A percentile compares a stretch with the other conserved stretches of the same genome.
These are phyloP conservation scores for Numenius arquata DNA, from an alignment of 2,113 vertebrate genomes.

Conservation along the genomic window DNA sequence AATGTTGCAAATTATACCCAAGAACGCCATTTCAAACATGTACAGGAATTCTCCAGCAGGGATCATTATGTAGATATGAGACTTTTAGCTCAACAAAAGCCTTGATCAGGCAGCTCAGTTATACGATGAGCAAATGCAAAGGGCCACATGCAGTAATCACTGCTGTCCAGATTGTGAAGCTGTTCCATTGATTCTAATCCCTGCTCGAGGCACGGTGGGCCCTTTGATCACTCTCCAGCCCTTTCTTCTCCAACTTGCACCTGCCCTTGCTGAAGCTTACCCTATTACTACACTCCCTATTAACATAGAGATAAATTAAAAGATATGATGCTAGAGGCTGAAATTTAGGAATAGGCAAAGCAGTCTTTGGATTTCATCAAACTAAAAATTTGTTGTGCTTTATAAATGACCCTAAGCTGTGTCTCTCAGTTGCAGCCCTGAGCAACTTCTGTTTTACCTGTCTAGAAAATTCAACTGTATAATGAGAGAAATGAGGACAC, in stretches of 20 bases:
- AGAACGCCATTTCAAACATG: background rate
- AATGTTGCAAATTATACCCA: background rate
- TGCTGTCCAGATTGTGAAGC: background rate
- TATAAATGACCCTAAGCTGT: background rate
- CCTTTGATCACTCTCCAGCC: background rate
- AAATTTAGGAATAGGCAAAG: background rate
- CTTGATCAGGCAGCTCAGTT: background rate
- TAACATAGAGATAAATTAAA: background rate
- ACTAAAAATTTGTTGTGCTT: background rate
- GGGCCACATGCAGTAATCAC: background rate
- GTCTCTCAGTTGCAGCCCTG: background rate
- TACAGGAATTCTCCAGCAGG: background rate
- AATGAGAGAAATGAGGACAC: background rate
- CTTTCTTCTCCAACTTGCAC: background rate
- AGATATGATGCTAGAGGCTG: background rate
- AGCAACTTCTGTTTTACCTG: background rate
- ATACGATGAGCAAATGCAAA: background rate
- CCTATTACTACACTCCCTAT: background rate
- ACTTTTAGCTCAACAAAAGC: background rate
- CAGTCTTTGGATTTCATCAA: background rate
- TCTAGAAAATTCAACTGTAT: background rate
- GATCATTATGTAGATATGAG: background rate
- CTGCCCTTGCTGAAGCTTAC: background rate
- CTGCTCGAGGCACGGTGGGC: background rate
- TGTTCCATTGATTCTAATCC: background rate